Evolutionary conservation across 2,888 invertebrate genomes (phyloP).

Genomic region (Drosophila falleni): DNA sequence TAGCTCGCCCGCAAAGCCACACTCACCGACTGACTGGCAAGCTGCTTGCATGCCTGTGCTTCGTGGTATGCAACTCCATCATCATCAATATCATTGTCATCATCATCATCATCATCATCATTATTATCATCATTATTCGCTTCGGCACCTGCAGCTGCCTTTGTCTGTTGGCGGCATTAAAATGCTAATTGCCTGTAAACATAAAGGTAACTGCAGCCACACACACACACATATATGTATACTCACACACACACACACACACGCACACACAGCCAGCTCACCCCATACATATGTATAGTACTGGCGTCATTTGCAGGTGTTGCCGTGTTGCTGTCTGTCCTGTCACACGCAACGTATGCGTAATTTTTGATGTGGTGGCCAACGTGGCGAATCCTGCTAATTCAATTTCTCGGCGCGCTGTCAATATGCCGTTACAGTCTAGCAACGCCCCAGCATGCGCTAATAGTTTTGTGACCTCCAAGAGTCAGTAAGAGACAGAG

Average conservation of each 20-base stretch:
- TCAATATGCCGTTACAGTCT: constrained; percentile 64
- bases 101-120: constrained; percentile 17
- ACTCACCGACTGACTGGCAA: constrained; percentile 14
- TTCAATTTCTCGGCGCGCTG: constrained; percentile 67
- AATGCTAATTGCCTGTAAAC: constrained; percentile 78
- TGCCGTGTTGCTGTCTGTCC: constrained; percentile 18
- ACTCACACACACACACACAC: constrained; percentile 23
- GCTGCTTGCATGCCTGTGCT: constrained; percentile 8
- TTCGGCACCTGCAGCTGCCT: constrained; percentile 71
- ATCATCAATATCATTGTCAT: constrained; percentile 10
- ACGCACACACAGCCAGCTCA: constrained; percentile 10
- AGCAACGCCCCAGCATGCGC: constrained; percentile 29
- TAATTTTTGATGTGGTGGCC: constrained; percentile 60
- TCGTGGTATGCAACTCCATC: constrained; percentile 23
- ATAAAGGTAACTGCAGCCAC: constrained; percentile 69
- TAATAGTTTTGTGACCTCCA: constrained; percentile 43
- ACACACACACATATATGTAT: constrained; percentile 27
- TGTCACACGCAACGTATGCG: constrained; percentile 63
- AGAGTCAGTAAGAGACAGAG: background rate
- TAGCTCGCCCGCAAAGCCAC: constrained; percentile 12
- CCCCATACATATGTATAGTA: constrained; percentile 3
- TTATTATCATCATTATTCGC: constrained; percentile 53
- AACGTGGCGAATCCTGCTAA: constrained; percentile 64
- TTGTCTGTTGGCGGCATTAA: constrained; percentile 72
- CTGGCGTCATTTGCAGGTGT: constrained; percentile 39